A percentile compares a stretch with the other conserved stretches of the same genome.
phyloP scores from a whole-genome alignment of 1,140 invertebrate species.

The Drosophila eugracilis region DNA sequence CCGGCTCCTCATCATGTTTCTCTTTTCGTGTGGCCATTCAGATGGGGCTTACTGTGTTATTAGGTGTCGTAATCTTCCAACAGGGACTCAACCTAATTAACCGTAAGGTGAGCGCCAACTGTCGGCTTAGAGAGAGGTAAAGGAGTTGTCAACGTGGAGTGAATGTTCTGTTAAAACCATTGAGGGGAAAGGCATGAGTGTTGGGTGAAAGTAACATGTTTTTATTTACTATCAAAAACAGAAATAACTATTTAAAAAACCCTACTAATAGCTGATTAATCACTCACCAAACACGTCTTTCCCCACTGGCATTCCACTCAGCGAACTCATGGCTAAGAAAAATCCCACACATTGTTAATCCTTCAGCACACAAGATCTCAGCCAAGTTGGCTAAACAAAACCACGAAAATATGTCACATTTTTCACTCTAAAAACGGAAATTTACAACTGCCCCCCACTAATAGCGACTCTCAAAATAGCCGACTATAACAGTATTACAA shows the following conservation, averaged over 20 bases:
- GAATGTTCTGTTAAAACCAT: constrained; percentile 27
- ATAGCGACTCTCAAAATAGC: constrained; percentile 29
- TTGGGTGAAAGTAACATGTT: constrained; percentile 11
- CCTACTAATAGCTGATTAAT: constrained; percentile 62
- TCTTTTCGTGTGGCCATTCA: constrained; percentile 28
- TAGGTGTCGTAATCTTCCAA: constrained; percentile 78
- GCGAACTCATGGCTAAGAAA: constrained; percentile 39
- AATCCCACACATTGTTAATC: constrained; percentile 78
- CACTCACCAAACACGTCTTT: constrained; percentile 32
- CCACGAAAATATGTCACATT: constrained; percentile 70
- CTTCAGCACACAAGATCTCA: constrained; percentile 50
- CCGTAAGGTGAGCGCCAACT: constrained; percentile 77
- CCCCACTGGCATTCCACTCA: constrained; percentile 19
- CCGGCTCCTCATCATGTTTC: constrained; percentile 17
- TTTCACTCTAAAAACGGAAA: constrained; percentile 64
- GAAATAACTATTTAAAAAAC: constrained; percentile 11
- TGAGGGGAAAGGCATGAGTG: background rate
- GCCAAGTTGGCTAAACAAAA: constrained; percentile 19
- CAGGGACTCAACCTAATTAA: constrained; percentile 78
- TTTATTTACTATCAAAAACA: background rate
- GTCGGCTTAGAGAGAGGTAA: constrained; percentile 60
- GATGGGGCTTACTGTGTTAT: constrained; percentile 50
- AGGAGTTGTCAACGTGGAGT: constrained; percentile 26
- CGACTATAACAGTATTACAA: constrained; percentile 63
- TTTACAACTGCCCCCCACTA: constrained; percentile 62